These are phyloP conservation scores for Uloborus diversus DNA, from an alignment of 1,140 invertebrate genomes.

Conservation along the genomic window DNA sequence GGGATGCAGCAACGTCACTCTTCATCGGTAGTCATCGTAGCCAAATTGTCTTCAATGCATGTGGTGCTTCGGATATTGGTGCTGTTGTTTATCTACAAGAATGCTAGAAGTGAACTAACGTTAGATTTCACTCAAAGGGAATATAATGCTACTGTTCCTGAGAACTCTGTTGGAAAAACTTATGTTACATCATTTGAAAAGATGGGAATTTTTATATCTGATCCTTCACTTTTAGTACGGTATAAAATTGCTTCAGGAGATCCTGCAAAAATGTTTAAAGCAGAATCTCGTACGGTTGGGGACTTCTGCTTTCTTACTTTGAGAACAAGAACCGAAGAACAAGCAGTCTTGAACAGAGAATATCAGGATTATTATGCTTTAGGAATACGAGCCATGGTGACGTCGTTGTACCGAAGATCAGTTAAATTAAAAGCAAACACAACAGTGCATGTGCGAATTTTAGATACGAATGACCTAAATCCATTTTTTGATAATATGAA, in stretches of 20 bases:
- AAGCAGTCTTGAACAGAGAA: conserved; percentile 89
- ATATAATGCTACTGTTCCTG: conserved; percentile 91
- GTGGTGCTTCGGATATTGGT: conserved; percentile 12
- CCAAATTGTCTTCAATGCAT: not conserved
- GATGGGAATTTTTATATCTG: conserved; percentile 74
- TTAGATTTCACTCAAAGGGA: conserved; percentile 73
- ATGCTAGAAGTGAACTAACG: not conserved
- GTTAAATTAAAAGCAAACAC: conserved; percentile 56
- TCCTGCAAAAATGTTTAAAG: conserved; percentile 89
- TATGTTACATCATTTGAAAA: conserved; percentile 72
- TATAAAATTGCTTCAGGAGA: conserved; percentile 87
- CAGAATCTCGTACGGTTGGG: conserved; percentile 80
- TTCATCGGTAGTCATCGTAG: not conserved
- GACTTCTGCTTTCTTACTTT: conserved; percentile 93
- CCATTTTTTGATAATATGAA: conserved; percentile 83
- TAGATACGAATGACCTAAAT: conserved; percentile 91
- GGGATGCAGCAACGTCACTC: conserved; percentile 23
- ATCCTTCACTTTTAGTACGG: conserved; percentile 70
- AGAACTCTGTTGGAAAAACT: conserved; percentile 89
- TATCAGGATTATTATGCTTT: conserved; percentile 83
- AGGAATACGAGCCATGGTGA: conserved; percentile 77
- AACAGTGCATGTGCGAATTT: conserved; percentile 80
- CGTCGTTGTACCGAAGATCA: conserved; percentile 36
- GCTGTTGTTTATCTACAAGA: not conserved
- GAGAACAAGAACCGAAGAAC: conserved; percentile 83